These are phyloP conservation scores for Okamejei kenojei DNA, from an alignment of 2,797 vertebrate species.

Conservation along the genomic window DNA sequence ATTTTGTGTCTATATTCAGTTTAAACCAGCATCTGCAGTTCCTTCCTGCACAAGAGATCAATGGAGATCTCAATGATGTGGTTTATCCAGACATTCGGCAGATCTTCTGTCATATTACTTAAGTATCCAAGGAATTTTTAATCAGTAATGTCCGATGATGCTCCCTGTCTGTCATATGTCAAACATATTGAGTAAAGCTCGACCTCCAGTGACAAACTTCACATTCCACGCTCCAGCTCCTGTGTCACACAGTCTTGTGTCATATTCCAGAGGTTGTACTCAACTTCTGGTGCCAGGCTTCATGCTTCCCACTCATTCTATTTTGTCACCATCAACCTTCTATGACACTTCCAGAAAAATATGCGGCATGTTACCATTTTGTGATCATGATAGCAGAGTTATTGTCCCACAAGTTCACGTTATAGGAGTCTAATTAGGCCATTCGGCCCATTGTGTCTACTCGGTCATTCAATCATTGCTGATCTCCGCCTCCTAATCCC, in stretches of 20 bases:
- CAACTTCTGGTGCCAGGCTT: too few species aligned
- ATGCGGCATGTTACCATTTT: neutral
- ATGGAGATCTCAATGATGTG: neutral
- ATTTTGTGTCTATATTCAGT: too few species aligned
- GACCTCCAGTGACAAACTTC: neutral
- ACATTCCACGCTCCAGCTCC: neutral
- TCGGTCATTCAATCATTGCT: too few species aligned
- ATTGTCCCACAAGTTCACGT: neutral
- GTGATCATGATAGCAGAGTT: neutral
- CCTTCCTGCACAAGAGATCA: neutral
- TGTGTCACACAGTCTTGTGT: too few species aligned
- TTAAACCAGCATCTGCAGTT: too few species aligned
- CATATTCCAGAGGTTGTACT: too few species aligned
- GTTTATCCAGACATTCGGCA: neutral
- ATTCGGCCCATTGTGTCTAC: too few species aligned
- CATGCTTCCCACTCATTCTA: too few species aligned
- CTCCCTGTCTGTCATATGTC: neutral
- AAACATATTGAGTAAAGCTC: neutral
- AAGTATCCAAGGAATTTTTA: neutral
- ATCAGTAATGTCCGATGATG: neutral
- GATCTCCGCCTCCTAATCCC: too few species aligned
- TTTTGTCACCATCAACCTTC: neutral
- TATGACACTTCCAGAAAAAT: neutral
- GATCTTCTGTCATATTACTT: neutral
- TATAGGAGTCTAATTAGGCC: too few species aligned